Evolutionary conservation across 2,113 vertebrate genomes (phyloP).

Genomic region (Rousettus leschenaultii): DNA sequence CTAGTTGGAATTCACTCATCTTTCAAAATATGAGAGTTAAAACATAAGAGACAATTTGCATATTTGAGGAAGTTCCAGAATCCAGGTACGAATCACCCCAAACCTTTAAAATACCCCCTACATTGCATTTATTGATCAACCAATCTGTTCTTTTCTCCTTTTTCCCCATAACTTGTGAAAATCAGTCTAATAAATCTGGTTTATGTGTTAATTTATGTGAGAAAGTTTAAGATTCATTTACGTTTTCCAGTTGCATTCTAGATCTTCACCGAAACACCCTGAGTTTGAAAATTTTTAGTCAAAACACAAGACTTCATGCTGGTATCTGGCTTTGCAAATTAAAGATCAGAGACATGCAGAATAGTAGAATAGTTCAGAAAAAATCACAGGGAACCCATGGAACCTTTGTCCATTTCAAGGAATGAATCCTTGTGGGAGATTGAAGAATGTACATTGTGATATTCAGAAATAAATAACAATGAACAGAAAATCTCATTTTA

Average conservation of each 20-base stretch:
- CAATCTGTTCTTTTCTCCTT: not conserved
- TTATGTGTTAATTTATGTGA: not conserved
- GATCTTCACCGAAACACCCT: slow-evolving; percentile 9
- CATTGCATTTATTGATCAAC: slow-evolving; percentile 25
- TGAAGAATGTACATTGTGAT: not conserved
- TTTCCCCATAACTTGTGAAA: slow-evolving; percentile 26
- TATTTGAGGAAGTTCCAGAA: slow-evolving; percentile 45
- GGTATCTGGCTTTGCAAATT: slow-evolving; percentile 16
- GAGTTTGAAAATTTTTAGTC: slow-evolving; percentile 57
- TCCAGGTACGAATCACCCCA: not conserved
- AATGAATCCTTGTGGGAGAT: not conserved
- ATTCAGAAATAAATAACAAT: not conserved
- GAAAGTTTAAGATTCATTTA: slow-evolving; percentile 52
- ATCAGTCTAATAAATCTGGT: not conserved
- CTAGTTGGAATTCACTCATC: not conserved
- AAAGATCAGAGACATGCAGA: not conserved
- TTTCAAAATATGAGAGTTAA: slow-evolving; percentile 40
- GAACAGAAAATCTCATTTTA: not conserved
- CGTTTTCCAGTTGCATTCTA: not conserved
- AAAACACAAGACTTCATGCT: slow-evolving; percentile 57
- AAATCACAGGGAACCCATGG: not conserved
- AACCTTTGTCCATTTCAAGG: not conserved
- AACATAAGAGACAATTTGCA: slow-evolving; percentile 32
- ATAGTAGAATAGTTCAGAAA: not conserved
- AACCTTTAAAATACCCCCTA: not conserved